Evolutionary conservation across 2,113 vertebrate genomes (phyloP).

Genomic region (Notarius lentiginosus): DNA sequence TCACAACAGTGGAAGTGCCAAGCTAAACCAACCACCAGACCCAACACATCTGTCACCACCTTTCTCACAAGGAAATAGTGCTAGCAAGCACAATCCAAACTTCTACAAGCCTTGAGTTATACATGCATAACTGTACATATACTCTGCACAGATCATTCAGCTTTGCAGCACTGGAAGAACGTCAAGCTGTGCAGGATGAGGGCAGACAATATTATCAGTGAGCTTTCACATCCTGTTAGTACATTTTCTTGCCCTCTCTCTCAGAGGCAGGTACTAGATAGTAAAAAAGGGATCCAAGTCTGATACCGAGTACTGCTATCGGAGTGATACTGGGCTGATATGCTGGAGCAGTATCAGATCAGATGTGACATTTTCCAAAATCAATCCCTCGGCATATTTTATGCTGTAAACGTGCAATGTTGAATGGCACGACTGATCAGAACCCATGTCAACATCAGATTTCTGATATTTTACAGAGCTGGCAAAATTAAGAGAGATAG

Average conservation of each 20-base stretch:
- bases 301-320: neutral
- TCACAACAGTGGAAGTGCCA: slow-evolving; percentile 14
- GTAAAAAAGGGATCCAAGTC: neutral
- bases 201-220: neutral
- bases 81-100: slow-evolving; percentile 10
- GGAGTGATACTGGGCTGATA: neutral
- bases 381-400: neutral
- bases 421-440: neutral
- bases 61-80: neutral
- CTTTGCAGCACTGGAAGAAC: slow-evolving; percentile 53
- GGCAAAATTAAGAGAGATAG: neutral
- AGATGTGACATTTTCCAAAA: slow-evolving; percentile 15
- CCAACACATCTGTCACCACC: slow-evolving; percentile 37
- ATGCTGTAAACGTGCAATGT: neutral
- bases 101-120: neutral
- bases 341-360: neutral
- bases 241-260: neutral
- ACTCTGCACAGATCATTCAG: no score
- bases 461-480: neutral
- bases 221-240: neutral
- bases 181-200: neutral
- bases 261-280: neutral
- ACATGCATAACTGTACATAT: no score
- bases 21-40: slow-evolving; percentile 34
- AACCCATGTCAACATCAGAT: neutral